Conservation (phyloP, 2,888 invertebrate species). For the Labia minor region DNA sequence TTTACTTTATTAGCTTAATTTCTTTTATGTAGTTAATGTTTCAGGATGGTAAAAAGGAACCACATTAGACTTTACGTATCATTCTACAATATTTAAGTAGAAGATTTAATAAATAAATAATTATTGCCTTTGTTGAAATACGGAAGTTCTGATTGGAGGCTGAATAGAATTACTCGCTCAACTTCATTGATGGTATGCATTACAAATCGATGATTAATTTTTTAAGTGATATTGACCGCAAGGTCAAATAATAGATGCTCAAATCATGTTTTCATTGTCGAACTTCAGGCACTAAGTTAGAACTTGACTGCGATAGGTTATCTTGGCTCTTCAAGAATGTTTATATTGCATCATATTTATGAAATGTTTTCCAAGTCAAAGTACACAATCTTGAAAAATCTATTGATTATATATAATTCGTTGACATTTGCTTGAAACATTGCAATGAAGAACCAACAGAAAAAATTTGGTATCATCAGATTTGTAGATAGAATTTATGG, state of each 20-base stretch:
- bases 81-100: too few species aligned
- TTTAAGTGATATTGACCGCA: neutral
- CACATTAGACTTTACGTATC: too few species aligned
- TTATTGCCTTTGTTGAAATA: too few species aligned
- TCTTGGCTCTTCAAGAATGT: neutral
- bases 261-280: neutral
- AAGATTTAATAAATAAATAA: too few species aligned
- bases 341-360: slow-evolving; percentile 5
- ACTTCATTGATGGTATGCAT: neutral
- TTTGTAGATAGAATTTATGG: too few species aligned
- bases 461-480: too few species aligned
- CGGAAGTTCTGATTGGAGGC: too few species aligned
- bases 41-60: too few species aligned
- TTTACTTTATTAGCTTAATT: too few species aligned
- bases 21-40: too few species aligned
- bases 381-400: neutral
- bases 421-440: neutral
- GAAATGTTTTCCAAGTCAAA: neutral
- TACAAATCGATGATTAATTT: neutral
- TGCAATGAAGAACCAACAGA: neutral
- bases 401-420: neutral
- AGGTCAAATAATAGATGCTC: neutral
- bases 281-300: neutral
- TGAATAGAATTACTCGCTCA: too few species aligned
- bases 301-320: slow-evolving; percentile 2